These are phyloP conservation scores for Turritopsis rubra DNA, from an alignment of 30 jellyfish, hydroid and myxozoan genomes.

Conservation along the genomic window DNA sequence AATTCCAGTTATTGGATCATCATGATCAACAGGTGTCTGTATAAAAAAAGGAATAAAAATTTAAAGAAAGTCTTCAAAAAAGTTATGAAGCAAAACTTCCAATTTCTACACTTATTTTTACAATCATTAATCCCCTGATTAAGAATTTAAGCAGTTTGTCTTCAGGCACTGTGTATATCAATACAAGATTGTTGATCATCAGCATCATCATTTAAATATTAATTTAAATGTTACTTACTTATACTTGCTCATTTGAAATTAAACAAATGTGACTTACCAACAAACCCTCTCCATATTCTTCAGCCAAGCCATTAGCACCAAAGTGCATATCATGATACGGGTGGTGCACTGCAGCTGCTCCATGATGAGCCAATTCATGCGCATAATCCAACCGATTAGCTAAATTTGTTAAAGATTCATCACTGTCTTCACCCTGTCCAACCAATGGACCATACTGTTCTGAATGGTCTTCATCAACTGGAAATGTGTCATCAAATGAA, in stretches of 20 bases:
- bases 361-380: not conserved
- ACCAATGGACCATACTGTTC: not conserved
- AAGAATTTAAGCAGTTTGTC: too few relatives aligned
- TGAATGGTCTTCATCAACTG: not conserved
- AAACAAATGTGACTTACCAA: not conserved
- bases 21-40: constrained; percentile 20
- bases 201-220: too few relatives aligned
- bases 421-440: constrained; percentile 8
- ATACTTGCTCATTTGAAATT: not conserved
- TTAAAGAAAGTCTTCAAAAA: not conserved
- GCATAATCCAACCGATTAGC: not conserved
- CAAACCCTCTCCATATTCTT: not conserved
- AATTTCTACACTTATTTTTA: too few relatives aligned
- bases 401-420: not conserved
- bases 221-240: too few relatives aligned
- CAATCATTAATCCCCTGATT: too few relatives aligned
- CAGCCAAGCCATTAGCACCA: not conserved
- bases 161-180: too few relatives aligned
- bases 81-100: not conserved
- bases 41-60: too few relatives aligned
- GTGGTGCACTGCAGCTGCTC: not conserved
- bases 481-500: not conserved
- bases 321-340: not conserved
- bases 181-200: too few relatives aligned
- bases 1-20: not conserved